Evolutionary conservation across 2,113 vertebrate species (phyloP), one percentile per base, ranked within the genome.

Genomic region (Pollachius pollachius): DNA sequence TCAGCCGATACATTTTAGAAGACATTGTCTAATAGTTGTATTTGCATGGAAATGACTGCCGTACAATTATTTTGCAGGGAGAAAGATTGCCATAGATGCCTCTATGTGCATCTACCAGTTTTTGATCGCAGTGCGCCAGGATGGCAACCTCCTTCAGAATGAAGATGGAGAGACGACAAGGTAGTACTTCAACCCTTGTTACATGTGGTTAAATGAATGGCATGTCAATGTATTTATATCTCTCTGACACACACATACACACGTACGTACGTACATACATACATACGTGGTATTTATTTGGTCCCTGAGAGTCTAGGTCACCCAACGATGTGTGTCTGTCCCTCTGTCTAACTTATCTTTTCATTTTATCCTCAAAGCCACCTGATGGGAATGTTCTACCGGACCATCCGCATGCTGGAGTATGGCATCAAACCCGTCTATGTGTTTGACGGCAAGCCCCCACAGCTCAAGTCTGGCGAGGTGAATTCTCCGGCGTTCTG

Each of bases 71-170:
- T 1, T 15, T 74, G 18, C 77, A 94, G 93, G 93, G 9, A 92
- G 97, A 15, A 99, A 97, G 80, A 97, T 99, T 15, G 96, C 97
- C 1, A 94, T 99, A 0, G 97, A 99, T 17, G 97, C 97, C 8
- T 99, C 97, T 64, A 99, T 99, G 97, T 98, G 97, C 81, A 98
- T 99, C 69, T 99, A 99, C 68, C 97, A 99, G 92, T 99, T 99
- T 85, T 91, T 99, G 75, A 98, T 99, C 0, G 97, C 97, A 0
- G 97, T 99, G 23, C 90, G 97, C 52, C 97, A 99, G 81, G 96
- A 97, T 0, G 96, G 97, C 0, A 98, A 98, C 0, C 88, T 94
- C 66, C 89, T 99, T 5, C 96, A 97, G 75, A 98, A 94, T 0
- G 96, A 98, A 64, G 95, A 98, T 0, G 97, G 97, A 0, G 97